A percentile compares a stretch with the other conserved stretches of the same genome.
Conservation (phyloP, 2,113 vertebrate species). For the Guaruba guarouba region DNA sequence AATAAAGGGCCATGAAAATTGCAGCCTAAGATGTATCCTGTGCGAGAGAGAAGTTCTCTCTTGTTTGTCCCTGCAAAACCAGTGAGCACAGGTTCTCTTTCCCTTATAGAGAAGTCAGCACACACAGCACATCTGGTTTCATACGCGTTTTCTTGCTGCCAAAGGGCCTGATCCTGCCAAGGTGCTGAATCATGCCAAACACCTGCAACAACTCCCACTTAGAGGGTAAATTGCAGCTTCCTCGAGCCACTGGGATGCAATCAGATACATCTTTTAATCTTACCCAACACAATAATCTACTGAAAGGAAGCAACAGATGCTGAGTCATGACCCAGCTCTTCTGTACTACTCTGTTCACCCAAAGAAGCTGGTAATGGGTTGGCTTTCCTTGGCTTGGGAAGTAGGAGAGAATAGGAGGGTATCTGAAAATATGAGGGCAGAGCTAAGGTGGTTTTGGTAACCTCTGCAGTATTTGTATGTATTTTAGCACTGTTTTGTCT, state of each 20-base stretch:
- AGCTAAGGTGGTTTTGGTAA: not conserved
- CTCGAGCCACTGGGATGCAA: accelerated
- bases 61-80: not conserved
- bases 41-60: accelerated
- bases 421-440: accelerated
- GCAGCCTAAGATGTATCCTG: not conserved
- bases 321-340: not conserved
- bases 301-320: conserved; percentile 17
- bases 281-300: accelerated
- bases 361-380: not conserved
- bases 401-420: not conserved
- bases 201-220: accelerated
- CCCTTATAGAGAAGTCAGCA: not conserved
- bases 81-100: not conserved
- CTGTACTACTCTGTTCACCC: accelerated
- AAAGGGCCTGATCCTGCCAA: not conserved
- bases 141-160: accelerated
- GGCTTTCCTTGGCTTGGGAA: not conserved
- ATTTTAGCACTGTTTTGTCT: not conserved
- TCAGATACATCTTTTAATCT: not conserved
- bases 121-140: not conserved
- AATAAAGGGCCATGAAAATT: not conserved
- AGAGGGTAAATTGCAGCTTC: accelerated
- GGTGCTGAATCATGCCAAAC: not conserved
- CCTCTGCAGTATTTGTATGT: not conserved